These are phyloP conservation scores for Germaria angustata DNA, from an alignment of 2,888 invertebrate species.

Conservation along the genomic window DNA sequence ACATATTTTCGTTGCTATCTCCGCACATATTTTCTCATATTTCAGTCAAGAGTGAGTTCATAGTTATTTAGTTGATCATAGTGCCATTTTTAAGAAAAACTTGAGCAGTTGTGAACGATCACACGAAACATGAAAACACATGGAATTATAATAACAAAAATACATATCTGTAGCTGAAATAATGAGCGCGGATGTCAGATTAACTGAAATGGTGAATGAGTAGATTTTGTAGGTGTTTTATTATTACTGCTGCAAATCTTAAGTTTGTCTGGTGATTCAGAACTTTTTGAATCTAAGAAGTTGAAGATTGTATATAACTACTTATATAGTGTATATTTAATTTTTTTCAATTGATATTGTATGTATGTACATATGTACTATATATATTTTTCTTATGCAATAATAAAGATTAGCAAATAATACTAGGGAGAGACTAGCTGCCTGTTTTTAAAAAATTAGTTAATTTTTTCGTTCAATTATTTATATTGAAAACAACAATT, in stretches of 20 bases:
- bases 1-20: conserved; percentile 33
- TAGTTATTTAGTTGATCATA: conserved; percentile 8
- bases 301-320: too few relatives aligned
- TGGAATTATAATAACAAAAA: background rate
- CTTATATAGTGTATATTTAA: too few relatives aligned
- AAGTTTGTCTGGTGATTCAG: too few relatives aligned
- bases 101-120: conserved; percentile 21
- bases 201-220: background rate
- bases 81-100: conserved; percentile 1
- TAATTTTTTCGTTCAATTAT: too few relatives aligned
- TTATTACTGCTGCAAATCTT: background rate
- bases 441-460: too few relatives aligned
- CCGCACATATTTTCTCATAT: conserved; percentile 22
- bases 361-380: too few relatives aligned
- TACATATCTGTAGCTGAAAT: background rate
- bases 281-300: too few relatives aligned
- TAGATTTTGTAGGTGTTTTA: conserved; percentile 26
- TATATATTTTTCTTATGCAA: too few relatives aligned
- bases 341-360: too few relatives aligned
- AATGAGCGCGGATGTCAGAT: background rate
- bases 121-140: background rate
- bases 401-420: too few relatives aligned
- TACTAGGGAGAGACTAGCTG: too few relatives aligned
- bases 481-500: too few relatives aligned
- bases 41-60: conserved; percentile 26